Percentiles rank a stretch among this genome's conserved stretches.
phyloP scores from a whole-genome alignment of 1,140 invertebrate genomes.

The Aphelinus atriplicis region DNA sequence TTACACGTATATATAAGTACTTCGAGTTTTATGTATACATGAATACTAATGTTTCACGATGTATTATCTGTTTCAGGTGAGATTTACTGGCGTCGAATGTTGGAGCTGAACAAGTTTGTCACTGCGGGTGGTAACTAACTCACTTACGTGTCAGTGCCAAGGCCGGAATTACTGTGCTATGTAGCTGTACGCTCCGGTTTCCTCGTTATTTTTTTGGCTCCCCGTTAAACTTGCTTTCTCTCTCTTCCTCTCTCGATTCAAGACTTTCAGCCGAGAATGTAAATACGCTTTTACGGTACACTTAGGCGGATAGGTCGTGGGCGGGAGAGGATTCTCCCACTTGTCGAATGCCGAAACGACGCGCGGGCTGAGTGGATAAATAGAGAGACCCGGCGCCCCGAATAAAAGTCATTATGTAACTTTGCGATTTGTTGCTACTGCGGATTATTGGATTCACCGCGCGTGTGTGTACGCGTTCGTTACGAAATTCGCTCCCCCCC shows the following conservation, averaged over 20 bases:
- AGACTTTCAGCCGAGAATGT: slow-evolving; percentile 28
- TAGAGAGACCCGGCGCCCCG: not conserved
- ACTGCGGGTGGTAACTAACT: slow-evolving; percentile 29
- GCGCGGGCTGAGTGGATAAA: not conserved
- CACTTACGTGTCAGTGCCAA: slow-evolving; percentile 29
- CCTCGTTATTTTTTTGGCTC: not conserved
- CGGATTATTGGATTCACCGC: too few relatives aligned
- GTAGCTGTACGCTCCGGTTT: too few relatives aligned
- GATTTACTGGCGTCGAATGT: too few relatives aligned
- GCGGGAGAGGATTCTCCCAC: too few relatives aligned
- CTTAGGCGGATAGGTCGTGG: not conserved
- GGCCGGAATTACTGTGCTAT: slow-evolving; percentile 10
- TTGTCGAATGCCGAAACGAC: not conserved
- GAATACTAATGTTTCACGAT: too few relatives aligned
- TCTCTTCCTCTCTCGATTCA: slow-evolving; percentile 31
- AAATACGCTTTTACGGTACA: slow-evolving; percentile 29
- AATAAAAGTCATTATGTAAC: too few relatives aligned
- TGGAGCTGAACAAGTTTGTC: too few relatives aligned
- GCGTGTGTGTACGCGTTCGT: too few relatives aligned
- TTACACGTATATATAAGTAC: too few relatives aligned
- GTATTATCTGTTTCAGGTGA: slow-evolving; percentile 12
- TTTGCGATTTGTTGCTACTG: too few relatives aligned
- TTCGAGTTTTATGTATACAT: too few relatives aligned
- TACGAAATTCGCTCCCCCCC: too few relatives aligned
- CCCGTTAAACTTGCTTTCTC: not conserved